phyloP scores from a whole-genome alignment of 2,113 vertebrate species.

The Aythya baeri region DNA sequence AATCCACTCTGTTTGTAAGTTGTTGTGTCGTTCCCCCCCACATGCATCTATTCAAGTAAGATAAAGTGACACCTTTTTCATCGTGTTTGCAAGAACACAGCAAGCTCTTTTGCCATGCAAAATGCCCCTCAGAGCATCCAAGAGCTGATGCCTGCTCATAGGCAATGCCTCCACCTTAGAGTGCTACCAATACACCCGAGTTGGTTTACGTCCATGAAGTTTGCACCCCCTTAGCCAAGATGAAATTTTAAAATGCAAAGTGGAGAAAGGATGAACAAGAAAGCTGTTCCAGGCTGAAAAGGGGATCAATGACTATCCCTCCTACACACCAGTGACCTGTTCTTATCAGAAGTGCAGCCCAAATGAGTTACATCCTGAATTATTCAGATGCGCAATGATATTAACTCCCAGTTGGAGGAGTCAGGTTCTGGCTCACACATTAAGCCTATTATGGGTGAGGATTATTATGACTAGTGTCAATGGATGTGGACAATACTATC shows the following conservation, averaged over 20 bases:
- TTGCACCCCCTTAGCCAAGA: neutral
- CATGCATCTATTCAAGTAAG: neutral
- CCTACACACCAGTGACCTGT: neutral
- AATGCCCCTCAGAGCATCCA: neutral
- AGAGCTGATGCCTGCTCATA: neutral
- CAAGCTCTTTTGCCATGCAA: neutral
- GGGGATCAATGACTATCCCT: neutral
- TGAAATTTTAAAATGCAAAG: neutral
- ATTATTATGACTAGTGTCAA: slow-evolving; percentile 27
- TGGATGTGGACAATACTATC: slow-evolving; percentile 37
- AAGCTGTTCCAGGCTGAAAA: neutral
- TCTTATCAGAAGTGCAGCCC: neutral
- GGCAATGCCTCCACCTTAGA: neutral
- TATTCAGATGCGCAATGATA: neutral
- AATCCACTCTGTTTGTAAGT: neutral
- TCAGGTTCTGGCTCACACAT: neutral
- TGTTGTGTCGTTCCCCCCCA: fast-evolving
- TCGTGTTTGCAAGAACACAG: neutral
- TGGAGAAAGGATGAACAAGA: fast-evolving
- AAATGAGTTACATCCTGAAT: neutral
- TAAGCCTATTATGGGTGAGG: neutral
- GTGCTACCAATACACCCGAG: fast-evolving
- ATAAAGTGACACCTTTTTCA: neutral
- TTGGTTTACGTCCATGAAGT: neutral
- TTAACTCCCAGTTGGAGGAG: neutral